Evolutionary conservation across 2,797 vertebrate genomes (phyloP).

Genomic region (Pangasius larnaudii): DNA sequence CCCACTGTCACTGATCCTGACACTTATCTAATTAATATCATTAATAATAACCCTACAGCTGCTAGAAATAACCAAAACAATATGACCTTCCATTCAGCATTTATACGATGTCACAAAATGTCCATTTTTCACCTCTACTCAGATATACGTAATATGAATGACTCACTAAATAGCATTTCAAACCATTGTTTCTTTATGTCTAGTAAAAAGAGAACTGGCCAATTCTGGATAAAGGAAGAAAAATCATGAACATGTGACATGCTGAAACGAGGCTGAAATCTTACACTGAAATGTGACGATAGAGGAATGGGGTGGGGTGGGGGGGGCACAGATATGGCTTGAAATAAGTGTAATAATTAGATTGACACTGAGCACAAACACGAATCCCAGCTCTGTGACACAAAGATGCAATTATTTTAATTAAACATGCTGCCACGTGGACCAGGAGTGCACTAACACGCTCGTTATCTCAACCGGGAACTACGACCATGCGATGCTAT

Average conservation of each 20-base stretch:
- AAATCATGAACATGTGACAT: background rate
- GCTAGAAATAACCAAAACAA: background rate
- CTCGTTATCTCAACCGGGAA: conserved; percentile 20
- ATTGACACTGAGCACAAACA: conserved; percentile 31
- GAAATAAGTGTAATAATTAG: conserved; percentile 25
- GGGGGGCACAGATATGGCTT: background rate
- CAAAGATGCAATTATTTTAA: conserved; percentile 38
- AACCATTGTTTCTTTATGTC: background rate
- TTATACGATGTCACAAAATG: background rate
- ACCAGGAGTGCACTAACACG: background rate
- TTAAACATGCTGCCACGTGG: conserved; percentile 31
- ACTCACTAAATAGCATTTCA: background rate
- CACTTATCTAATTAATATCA: background rate
- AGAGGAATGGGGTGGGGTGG: too few relatives aligned
- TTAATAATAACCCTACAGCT: background rate
- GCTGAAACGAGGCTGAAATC: background rate
- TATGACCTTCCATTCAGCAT: background rate
- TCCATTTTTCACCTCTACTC: background rate
- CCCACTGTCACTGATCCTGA: background rate
- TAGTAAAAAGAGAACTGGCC: background rate
- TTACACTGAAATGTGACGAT: background rate
- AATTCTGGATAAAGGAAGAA: background rate
- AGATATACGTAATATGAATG: background rate
- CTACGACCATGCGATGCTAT: conserved; percentile 31
- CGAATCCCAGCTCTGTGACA: conserved; percentile 35